phyloP scores from a whole-genome alignment of 2,888 invertebrate species.

The Boloria selene region DNA sequence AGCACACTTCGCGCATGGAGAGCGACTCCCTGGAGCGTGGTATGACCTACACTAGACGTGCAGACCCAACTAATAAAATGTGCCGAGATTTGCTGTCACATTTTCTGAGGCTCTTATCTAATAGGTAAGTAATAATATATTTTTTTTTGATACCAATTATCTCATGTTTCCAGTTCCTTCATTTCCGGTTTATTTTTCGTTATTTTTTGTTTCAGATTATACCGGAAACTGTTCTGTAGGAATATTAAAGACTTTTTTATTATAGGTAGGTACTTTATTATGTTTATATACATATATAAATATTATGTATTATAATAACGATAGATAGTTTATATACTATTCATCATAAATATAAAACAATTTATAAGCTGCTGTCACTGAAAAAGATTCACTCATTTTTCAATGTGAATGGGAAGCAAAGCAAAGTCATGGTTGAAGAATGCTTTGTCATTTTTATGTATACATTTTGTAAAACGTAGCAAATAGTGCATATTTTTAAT shows the following conservation, averaged over 20 bases:
- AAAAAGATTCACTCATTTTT: constrained; percentile 34
- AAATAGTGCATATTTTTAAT: constrained; percentile 18
- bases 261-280: too few relatives aligned
- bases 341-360: constrained; percentile 15
- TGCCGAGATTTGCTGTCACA: not conserved
- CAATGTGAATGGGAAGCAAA: constrained; percentile 26
- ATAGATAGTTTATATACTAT: not conserved
- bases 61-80: constrained; percentile 24
- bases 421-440: constrained; percentile 24
- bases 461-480: constrained; percentile 2
- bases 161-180: too few relatives aligned
- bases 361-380: constrained; percentile 29
- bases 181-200: too few relatives aligned
- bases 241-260: too few relatives aligned
- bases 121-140: too few relatives aligned
- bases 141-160: too few relatives aligned
- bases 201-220: too few relatives aligned
- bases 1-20: constrained; percentile 48
- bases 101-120: too few relatives aligned
- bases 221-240: too few relatives aligned
- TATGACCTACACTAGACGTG: constrained; percentile 48
- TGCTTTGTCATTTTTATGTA: constrained; percentile 22
- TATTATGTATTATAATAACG: too few relatives aligned
- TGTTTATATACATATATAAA: too few relatives aligned
- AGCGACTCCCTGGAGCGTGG: constrained; percentile 49